These are phyloP conservation scores for Gymnothorax reevesii DNA, from an alignment of 2,797 vertebrate genomes.

Conservation along the genomic window DNA sequence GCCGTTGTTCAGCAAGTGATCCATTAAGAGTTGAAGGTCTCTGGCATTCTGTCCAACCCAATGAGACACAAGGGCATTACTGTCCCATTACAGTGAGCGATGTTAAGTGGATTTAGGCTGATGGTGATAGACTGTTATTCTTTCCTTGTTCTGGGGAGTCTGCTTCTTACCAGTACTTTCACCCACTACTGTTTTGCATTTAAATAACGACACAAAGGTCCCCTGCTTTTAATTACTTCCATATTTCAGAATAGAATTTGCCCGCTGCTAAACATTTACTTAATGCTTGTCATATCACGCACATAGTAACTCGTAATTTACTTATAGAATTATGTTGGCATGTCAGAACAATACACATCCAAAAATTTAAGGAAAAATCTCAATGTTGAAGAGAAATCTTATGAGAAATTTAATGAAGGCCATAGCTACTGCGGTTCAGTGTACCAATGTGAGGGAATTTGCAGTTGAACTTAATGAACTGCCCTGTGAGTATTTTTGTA, in stretches of 20 bases:
- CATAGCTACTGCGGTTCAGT: too few species aligned
- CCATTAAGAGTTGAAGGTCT: neutral
- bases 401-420: neutral
- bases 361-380: neutral
- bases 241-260: neutral
- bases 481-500: neutral
- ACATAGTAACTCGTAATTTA: neutral
- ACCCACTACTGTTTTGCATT: neutral
- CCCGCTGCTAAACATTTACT: neutral
- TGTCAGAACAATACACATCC: neutral
- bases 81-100: neutral
- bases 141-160: neutral
- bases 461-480: neutral
- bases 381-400: neutral
- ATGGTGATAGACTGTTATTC: neutral
- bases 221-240: constrained; percentile 5
- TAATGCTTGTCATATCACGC: neutral
- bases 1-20: neutral
- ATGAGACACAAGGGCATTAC: neutral
- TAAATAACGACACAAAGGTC: constrained; percentile 14
- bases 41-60: neutral
- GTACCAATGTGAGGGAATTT: neutral
- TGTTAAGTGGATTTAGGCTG: neutral
- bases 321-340: neutral
- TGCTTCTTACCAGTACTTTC: neutral